Evolutionary conservation across 2,888 invertebrate species (phyloP), one percentile per base, ranked within the genome.

Genomic region (Auanema sp.): DNA sequence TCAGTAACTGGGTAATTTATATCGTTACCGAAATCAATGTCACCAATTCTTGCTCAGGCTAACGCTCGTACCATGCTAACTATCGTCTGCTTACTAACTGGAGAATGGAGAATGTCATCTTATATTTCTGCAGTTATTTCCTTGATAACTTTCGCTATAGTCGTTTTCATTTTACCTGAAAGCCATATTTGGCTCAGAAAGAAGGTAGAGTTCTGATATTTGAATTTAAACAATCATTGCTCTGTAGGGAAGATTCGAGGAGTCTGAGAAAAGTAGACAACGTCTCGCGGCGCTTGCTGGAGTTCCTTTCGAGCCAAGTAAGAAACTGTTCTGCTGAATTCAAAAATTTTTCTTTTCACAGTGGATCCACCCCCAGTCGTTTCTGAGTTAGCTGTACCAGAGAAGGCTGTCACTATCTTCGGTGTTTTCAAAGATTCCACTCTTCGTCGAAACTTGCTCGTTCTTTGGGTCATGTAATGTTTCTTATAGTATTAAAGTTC

Each of bases 21-120:
- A 14, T 55, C 18, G 5, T 18, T n/a, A 52, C 11, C 12, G 21
- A 18, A 18, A 12, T 23, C 2, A 12, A 11, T 23, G 11, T 8
- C 4, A n/a, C 33, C 5, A 3, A n/a, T 25, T 51, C 12, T 16
- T 55, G 49, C 58, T 41, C 55, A 69, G 71, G 72, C 73, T 8
- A 73, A 73, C 49, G 73, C 73, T 44, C 61, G 72, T 43, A 70
- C 64, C 43, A 70, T 72, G 72, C 65, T 73, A 52, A 73, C 73
- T 1, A 55, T 73, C 12, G 73, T 73, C 25, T 70, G 70, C 21
- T 64, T 73, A 18, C 63, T 73, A 55, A 71, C 73, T 25, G 66
- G 66, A 5, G 70, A 73, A 65, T 73, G 73, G 73, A 60, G 73
- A 41, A 62, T 73, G 23, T 67, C 70, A 1, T 71, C 73, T n/a